Conservation (phyloP, 2,888 invertebrate species). For the Portevinia maculata region DNA sequence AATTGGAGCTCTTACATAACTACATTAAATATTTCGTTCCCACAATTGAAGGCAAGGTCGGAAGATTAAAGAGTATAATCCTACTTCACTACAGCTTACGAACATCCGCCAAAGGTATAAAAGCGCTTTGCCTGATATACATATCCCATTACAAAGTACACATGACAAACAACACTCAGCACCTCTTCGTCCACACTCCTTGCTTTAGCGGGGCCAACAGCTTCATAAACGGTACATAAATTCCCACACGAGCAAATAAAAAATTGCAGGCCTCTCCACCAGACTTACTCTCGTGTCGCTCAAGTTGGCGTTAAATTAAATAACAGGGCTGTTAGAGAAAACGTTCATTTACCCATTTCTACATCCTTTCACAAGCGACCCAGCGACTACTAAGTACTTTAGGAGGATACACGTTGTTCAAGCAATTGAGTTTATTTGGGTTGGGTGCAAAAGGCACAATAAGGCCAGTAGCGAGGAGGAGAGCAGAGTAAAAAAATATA, state of each 20-base stretch:
- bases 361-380: constrained; percentile 18
- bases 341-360: constrained; percentile 55
- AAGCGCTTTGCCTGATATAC: not conserved
- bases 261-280: constrained; percentile 34
- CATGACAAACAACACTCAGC: constrained; percentile 14
- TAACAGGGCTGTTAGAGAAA: constrained; percentile 71
- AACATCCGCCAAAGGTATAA: not conserved
- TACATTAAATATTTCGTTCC: not conserved
- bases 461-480: constrained; percentile 39
- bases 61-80: not conserved
- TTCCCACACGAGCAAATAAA: constrained; percentile 28
- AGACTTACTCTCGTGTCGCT: constrained; percentile 69
- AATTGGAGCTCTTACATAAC: too few relatives aligned
- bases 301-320: constrained; percentile 74
- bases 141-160: not conserved
- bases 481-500: constrained; percentile 29
- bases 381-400: constrained; percentile 62
- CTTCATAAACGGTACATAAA: constrained; percentile 65
- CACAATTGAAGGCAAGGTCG: not conserved
- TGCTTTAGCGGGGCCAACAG: constrained; percentile 39
- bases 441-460: constrained; percentile 66
- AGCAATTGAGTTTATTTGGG: constrained; percentile 71
- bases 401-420: constrained; percentile 69
- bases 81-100: not conserved
- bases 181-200: too few relatives aligned